These are phyloP conservation scores for Chaetoderma sp. DNA, from an alignment of 2,888 invertebrate species.

Conservation along the genomic window DNA sequence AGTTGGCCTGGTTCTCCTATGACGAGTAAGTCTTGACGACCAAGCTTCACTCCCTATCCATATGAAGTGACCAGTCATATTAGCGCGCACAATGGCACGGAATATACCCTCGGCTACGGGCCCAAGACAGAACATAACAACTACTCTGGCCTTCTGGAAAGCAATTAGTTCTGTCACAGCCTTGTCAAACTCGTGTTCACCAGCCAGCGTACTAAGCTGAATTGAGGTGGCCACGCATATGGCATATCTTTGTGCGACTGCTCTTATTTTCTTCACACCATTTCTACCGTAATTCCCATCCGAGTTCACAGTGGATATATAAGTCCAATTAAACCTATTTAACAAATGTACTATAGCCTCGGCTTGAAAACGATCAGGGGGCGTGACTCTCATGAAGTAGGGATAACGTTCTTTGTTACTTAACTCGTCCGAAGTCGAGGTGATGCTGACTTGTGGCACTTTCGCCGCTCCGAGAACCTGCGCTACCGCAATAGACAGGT, in stretches of 20 bases:
- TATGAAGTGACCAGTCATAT: conserved; percentile 40
- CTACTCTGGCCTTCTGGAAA: conserved; percentile 39
- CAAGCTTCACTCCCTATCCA: conserved; percentile 56
- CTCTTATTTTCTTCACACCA: conserved; percentile 37
- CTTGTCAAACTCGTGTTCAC: conserved; percentile 15
- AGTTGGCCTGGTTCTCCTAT: conserved; percentile 38
- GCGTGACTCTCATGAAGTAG: conserved; percentile 50
- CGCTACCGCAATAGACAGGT: conserved; percentile 42
- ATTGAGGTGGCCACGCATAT: conserved; percentile 44
- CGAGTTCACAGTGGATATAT: conserved; percentile 80
- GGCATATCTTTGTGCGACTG: conserved; percentile 21
- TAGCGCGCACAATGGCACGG: conserved; percentile 26
- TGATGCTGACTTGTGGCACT: conserved; percentile 45
- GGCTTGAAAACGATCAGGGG: conserved; percentile 48
- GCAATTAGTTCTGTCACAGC: conserved; percentile 22
- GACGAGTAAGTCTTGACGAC: conserved; percentile 31
- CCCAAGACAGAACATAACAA: conserved; percentile 48
- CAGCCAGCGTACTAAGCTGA: conserved; percentile 1
- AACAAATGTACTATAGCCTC: conserved; percentile 43
- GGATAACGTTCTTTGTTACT: conserved; percentile 44
- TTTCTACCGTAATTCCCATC: conserved; percentile 72
- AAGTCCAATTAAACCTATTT: conserved; percentile 78
- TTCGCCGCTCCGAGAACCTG: conserved; percentile 38
- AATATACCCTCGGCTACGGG: conserved; percentile 40
- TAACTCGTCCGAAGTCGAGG: conserved; percentile 45